Evolutionary conservation across 2,113 vertebrate genomes (phyloP).

Genomic region (Pteronura brasiliensis): DNA sequence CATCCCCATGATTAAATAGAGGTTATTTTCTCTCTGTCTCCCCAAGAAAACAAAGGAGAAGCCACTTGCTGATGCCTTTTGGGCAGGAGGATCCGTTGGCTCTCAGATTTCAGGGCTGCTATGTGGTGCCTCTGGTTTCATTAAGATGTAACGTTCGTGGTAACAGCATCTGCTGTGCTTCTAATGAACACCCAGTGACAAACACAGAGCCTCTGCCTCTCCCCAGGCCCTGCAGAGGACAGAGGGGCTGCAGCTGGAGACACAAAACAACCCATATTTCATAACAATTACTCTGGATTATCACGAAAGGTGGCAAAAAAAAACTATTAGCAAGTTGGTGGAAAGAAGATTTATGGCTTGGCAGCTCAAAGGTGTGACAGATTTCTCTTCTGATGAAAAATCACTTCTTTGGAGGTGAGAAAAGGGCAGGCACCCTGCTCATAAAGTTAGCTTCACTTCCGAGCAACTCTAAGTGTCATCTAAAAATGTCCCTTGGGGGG

Average conservation of each 20-base stretch:
- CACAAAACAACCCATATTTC: constrained; percentile 63
- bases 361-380: constrained; percentile 57
- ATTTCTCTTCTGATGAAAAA: constrained; percentile 66
- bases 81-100: background rate
- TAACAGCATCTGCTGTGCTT: constrained; percentile 48
- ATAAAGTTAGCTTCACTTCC: constrained; percentile 25
- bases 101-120: constrained; percentile 57
- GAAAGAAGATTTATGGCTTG: constrained; percentile 57
- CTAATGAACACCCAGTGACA: constrained; percentile 9
- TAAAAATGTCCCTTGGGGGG: background rate
- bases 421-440: constrained; percentile 29
- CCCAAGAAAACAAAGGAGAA: constrained; percentile 27
- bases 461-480: background rate
- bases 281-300: constrained; percentile 64
- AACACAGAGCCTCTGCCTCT: constrained; percentile 21
- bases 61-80: constrained; percentile 23
- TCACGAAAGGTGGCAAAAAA: constrained; percentile 62
- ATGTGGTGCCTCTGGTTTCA: constrained; percentile 4
- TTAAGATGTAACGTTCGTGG: constrained; percentile 32
- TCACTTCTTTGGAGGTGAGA: constrained; percentile 59
- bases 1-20: background rate
- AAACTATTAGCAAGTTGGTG: constrained; percentile 65
- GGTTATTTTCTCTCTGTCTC: constrained; percentile 16
- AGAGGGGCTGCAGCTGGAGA: constrained; percentile 31
- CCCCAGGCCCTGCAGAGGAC: background rate